Evolutionary conservation across 2,888 invertebrate species (phyloP).

Genomic region (Ochropleura plecta): DNA sequence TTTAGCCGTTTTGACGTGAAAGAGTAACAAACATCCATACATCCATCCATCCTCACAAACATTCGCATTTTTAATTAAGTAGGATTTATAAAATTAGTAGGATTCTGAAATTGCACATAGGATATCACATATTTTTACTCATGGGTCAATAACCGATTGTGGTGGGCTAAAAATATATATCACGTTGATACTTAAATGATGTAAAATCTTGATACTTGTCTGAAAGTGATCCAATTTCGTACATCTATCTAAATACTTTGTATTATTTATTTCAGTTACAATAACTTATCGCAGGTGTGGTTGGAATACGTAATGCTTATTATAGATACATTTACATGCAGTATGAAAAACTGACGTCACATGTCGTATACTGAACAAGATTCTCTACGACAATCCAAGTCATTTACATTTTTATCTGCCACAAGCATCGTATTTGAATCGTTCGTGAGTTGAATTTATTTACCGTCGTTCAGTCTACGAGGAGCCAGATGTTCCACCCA

Average conservation of each 20-base stretch:
- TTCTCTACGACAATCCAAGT: constrained; percentile 25
- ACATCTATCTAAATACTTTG: no score
- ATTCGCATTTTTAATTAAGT: no score
- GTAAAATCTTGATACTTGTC: neutral
- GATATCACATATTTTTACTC: no score
- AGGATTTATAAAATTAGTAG: no score
- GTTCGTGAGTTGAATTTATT: constrained; percentile 74
- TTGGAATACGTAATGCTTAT: neutral
- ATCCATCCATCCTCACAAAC: neutral
- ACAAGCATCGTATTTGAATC: constrained; percentile 46
- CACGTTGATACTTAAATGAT: neutral
- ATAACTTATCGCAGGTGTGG: neutral
- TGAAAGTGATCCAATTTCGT: neutral
- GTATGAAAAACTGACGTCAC: constrained; percentile 23
- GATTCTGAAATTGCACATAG: no score
- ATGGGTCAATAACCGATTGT: no score
- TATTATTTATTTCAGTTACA: neutral
- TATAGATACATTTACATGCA: constrained; percentile 5
- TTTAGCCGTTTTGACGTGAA: no score
- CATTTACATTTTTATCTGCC: constrained; percentile 52
- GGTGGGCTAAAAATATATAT: neutral
- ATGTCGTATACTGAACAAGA: neutral
- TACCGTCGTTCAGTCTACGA: constrained; percentile 77
- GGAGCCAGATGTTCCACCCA: constrained; percentile 81
- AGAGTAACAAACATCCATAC: neutral